A percentile compares a stretch with the other conserved stretches of the same genome.
These are phyloP conservation scores for Styela plicata DNA, from an alignment of 23 tunicate species.

Conservation along the genomic window DNA sequence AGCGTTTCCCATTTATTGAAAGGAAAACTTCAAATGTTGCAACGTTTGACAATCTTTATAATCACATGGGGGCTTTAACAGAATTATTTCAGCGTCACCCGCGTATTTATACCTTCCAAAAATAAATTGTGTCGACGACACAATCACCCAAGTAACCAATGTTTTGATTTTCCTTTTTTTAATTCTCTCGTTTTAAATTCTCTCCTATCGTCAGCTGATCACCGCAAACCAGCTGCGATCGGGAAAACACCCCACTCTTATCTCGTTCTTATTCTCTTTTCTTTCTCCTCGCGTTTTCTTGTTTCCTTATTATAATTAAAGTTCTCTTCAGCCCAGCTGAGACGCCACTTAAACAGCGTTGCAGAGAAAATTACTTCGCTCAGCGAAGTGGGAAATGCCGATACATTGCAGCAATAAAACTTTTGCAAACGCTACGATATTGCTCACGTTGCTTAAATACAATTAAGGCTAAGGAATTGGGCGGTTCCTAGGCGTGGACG, in stretches of 20 bases:
- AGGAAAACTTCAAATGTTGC: not conserved
- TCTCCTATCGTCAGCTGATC: slow-evolving; percentile 10
- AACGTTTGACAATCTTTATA: not conserved
- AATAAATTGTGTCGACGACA: not conserved
- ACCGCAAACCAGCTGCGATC: slow-evolving; percentile 26
- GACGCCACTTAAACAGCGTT: not conserved
- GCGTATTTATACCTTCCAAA: not conserved
- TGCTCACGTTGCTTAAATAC: not conserved
- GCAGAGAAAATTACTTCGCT: not conserved
- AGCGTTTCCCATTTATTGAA: no score
- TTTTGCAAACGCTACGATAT: no score
- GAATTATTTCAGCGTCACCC: not conserved
- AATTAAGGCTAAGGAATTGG: not conserved
- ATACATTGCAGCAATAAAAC: no score
- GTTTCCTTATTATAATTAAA: not conserved
- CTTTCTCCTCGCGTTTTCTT: not conserved
- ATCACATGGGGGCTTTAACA: not conserved
- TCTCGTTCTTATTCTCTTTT: not conserved
- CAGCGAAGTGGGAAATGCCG: not conserved
- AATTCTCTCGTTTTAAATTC: slow-evolving; percentile 23
- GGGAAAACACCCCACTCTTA: slow-evolving; percentile 33
- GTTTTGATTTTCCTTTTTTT: slow-evolving; percentile 19
- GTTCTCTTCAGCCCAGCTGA: not conserved
- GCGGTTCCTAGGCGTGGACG: not conserved
- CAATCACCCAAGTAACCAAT: slow-evolving; percentile 21